These are phyloP conservation scores for Nixonia krombeini DNA, from an alignment of 1,140 invertebrate genomes.

Conservation along the genomic window DNA sequence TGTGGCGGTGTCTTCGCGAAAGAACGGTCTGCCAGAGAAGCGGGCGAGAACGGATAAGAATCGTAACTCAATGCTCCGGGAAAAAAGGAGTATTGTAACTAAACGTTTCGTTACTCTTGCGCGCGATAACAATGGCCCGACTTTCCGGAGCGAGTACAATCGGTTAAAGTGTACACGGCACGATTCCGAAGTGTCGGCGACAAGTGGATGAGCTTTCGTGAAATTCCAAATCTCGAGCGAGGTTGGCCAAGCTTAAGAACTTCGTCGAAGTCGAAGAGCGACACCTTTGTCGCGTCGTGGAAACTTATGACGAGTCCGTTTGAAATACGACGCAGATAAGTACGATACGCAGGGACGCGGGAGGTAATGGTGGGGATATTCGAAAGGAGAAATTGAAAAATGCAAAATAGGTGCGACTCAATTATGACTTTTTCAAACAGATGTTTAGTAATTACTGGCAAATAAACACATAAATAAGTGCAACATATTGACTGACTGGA, in stretches of 20 bases:
- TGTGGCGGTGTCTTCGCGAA: constrained; percentile 32
- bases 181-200: constrained; percentile 8
- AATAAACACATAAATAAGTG: no score
- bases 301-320: constrained; percentile 3
- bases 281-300: constrained; percentile 49
- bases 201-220: constrained; percentile 32
- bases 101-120: constrained; percentile 20
- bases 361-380: no score
- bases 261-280: constrained; percentile 60
- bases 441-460: no score
- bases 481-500: no score
- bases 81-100: constrained; percentile 4
- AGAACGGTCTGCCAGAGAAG: constrained; percentile 12
- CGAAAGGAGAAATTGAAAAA: no score
- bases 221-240: constrained; percentile 47
- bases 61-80: no score
- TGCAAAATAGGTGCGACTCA: no score
- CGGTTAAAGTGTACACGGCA: constrained; percentile 3
- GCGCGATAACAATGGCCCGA: constrained; percentile 10
- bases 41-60: constrained; percentile 14
- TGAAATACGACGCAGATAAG: background rate
- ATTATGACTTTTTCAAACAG: no score
- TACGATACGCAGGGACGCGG: no score
- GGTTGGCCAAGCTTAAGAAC: constrained; percentile 39
- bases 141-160: constrained; percentile 4